A percentile compares a stretch with the other conserved stretches of the same genome.
Evolutionary conservation across 2,113 vertebrate species (phyloP).

Genomic region (Trachemys scripta): DNA sequence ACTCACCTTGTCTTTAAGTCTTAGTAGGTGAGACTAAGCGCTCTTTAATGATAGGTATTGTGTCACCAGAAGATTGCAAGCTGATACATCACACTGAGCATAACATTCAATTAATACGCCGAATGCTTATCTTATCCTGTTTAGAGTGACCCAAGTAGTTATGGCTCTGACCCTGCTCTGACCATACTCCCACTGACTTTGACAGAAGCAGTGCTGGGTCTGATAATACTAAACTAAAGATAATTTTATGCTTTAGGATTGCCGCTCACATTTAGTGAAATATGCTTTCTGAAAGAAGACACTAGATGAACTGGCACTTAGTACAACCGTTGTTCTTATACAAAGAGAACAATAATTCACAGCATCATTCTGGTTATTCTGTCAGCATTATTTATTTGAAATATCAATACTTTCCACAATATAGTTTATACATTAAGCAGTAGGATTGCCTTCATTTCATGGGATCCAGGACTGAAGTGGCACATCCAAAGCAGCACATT

Average conservation of each 20-base stretch:
- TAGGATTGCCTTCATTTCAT: constrained; percentile 80
- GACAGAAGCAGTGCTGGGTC: background rate
- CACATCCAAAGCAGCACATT: constrained; percentile 81
- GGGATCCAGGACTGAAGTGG: constrained; percentile 84
- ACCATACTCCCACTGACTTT: background rate
- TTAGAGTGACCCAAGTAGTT: background rate
- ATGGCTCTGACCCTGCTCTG: background rate
- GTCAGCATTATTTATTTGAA: constrained; percentile 86
- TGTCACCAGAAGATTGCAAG: background rate
- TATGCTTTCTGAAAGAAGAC: background rate
- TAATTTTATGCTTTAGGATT: background rate
- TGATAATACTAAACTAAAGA: background rate
- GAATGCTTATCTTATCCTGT: background rate
- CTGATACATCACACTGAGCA: background rate
- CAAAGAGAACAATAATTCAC: constrained; percentile 47
- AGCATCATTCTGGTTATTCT: constrained; percentile 59
- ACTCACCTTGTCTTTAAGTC: background rate
- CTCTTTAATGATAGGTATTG: background rate
- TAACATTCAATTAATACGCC: background rate
- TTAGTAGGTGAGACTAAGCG: background rate
- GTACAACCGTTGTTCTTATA: background rate
- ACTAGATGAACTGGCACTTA: background rate
- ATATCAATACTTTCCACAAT: constrained; percentile 79
- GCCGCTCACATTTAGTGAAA: background rate
- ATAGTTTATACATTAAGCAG: constrained; percentile 82